A percentile compares a stretch with the other conserved stretches of the same genome.
phyloP scores from a whole-genome alignment of 2,888 invertebrate species.

The Cetonia aurata region DNA sequence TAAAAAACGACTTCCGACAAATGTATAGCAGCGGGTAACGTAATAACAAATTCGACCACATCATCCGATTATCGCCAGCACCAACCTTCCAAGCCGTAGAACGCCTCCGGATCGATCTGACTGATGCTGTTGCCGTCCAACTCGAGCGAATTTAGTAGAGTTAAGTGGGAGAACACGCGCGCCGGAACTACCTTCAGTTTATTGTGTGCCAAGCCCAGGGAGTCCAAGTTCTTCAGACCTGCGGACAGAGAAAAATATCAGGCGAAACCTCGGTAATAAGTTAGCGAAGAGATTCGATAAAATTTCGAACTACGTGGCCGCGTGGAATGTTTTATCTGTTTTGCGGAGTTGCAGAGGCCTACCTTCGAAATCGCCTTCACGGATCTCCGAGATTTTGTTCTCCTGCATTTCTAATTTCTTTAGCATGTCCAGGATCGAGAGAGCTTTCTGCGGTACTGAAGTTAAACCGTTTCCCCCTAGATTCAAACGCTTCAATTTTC shows the following conservation, averaged over 20 bases:
- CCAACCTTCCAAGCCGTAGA: constrained; percentile 88
- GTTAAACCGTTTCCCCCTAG: constrained; percentile 86
- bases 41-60: constrained; percentile 29
- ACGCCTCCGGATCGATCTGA: constrained; percentile 86
- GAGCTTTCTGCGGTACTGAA: constrained; percentile 82
- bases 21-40: constrained; percentile 7
- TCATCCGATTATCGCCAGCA: constrained; percentile 40
- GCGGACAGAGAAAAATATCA: constrained; percentile 43
- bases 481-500: constrained; percentile 86
- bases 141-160: constrained; percentile 86
- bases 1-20: constrained; percentile 11
- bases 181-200: constrained; percentile 82
- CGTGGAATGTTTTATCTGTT: background rate
- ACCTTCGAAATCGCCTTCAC: constrained; percentile 91
- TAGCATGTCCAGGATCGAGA: constrained; percentile 83
- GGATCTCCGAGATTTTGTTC: constrained; percentile 81
- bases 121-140: constrained; percentile 88
- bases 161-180: constrained; percentile 85
- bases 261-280: background rate
- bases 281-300: background rate
- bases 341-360: constrained; percentile 50
- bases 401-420: constrained; percentile 92
- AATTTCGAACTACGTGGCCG: background rate
- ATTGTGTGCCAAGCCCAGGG: constrained; percentile 88
- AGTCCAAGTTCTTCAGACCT: constrained; percentile 86